These are phyloP conservation scores for Masnerella sp. DNA, from an alignment of 2,888 invertebrate genomes.

Conservation along the genomic window DNA sequence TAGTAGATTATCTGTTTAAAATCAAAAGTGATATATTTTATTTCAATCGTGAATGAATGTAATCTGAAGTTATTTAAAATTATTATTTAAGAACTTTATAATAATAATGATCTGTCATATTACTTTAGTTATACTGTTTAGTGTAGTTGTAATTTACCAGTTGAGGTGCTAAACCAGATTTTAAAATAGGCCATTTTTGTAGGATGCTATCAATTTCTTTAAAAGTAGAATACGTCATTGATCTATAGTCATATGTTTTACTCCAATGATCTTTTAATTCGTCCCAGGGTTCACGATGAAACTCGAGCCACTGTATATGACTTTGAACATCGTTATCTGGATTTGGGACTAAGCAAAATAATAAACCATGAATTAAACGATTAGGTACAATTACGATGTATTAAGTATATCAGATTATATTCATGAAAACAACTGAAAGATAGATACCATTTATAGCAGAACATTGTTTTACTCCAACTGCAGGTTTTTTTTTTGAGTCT, in stretches of 20 bases:
- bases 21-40: too few relatives aligned
- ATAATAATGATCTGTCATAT: too few relatives aligned
- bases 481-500: background rate
- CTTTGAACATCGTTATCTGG: background rate
- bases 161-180: background rate
- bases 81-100: too few relatives aligned
- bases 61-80: too few relatives aligned
- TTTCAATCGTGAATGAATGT: too few relatives aligned
- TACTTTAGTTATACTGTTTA: too few relatives aligned
- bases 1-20: too few relatives aligned
- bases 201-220: background rate
- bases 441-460: too few relatives aligned
- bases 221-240: background rate
- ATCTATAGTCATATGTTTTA: conserved; percentile 31
- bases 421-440: too few relatives aligned
- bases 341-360: background rate
- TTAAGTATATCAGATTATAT: background rate
- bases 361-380: too few relatives aligned
- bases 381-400: too few relatives aligned
- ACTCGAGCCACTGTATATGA: conserved; percentile 23
- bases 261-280: conserved; percentile 31
- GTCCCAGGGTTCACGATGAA: conserved; percentile 11
- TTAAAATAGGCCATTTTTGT: background rate
- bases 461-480: background rate
- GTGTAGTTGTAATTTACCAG: background rate